Evolutionary conservation across 2,888 invertebrate species (phyloP), one percentile per base, ranked within the genome.

Genomic region (Epiblema foenella): DNA sequence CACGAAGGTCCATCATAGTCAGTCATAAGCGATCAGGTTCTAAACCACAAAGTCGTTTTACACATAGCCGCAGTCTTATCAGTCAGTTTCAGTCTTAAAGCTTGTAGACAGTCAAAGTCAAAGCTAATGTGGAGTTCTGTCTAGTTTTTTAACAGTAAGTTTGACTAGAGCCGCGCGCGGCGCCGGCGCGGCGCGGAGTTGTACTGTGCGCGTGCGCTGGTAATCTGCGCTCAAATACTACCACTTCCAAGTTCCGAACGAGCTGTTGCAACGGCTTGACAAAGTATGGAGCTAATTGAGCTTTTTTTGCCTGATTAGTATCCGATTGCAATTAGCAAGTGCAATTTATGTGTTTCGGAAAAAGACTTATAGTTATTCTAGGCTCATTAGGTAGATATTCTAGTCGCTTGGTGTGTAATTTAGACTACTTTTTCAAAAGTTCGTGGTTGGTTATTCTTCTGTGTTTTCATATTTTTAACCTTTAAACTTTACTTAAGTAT

Each of bases 141-240:
- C 78, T 20, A 17, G n/a, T 57, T 46, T 84, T 81, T 79, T 79
- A 68, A 33, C 4, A 72, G 73, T 46, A n/a, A 76, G 77, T 77
- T 83, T 85, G 91, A 89, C 90, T 90, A 91, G 90, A 84, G 75
- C 74, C 76, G 78, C 62, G 85, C 84, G 78, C 83, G 83, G 85
- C 85, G 86, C 77, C 84, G 88, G 89, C 91, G 90, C 89, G 73
- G 87, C 88, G 88, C 80, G 78, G 86, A 89, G 89, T 85, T 77
- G 69, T 37, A 93, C 93, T 93, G 89, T 73, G 74, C 51, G 82
- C 79, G 81, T 83, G 83, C 82, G 78, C 74, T 62, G 70, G 46
- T 42, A 78, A 79, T 69, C 74, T 54, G 74, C 81, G 77, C 75
- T 89, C 85, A 91, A 88, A 93, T 92, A 92, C 87, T 89, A 79